A percentile compares a stretch with the other conserved stretches of the same genome.
Evolutionary conservation across 2,797 vertebrate species (phyloP).

Genomic region (Botia kubotai): DNA sequence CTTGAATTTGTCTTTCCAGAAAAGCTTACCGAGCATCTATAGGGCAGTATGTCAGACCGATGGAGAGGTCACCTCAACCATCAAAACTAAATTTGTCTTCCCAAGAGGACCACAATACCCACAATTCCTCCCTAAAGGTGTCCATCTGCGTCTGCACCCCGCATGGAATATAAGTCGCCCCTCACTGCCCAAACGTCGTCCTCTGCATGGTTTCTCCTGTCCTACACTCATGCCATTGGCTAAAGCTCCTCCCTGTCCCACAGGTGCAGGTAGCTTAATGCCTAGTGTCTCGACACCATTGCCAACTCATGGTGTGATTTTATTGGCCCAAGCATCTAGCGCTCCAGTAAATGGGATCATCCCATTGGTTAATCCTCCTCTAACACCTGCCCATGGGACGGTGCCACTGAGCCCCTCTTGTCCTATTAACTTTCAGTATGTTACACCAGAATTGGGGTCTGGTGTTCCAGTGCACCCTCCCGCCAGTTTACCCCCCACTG

Average conservation of each 20-base stretch:
- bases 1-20: conserved; percentile 67
- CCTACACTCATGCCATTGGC: conserved; percentile 73
- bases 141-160: conserved; percentile 76
- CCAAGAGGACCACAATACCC: conserved; percentile 64
- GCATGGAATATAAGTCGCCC: conserved; percentile 35
- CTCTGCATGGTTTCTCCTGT: conserved; percentile 67
- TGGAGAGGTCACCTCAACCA: neutral
- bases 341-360: conserved; percentile 51
- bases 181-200: conserved; percentile 47
- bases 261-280: conserved; percentile 43
- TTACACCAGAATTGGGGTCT: conserved; percentile 56
- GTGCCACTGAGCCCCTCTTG: conserved; percentile 54
- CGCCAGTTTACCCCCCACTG: conserved; percentile 47
- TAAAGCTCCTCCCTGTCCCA: conserved; percentile 65
- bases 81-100: conserved; percentile 42
- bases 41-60: conserved; percentile 55
- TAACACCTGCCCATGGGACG: conserved; percentile 46
- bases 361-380: conserved; percentile 39
- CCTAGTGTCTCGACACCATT: conserved; percentile 40
- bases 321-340: conserved; percentile 55
- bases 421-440: conserved; percentile 55
- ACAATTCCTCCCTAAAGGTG: conserved; percentile 66
- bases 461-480: conserved; percentile 41
- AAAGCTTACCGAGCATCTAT: conserved; percentile 75
- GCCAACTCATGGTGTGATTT: conserved; percentile 53